Evolutionary conservation across 2,797 vertebrate species (phyloP).

Genomic region (Avahi laniger): DNA sequence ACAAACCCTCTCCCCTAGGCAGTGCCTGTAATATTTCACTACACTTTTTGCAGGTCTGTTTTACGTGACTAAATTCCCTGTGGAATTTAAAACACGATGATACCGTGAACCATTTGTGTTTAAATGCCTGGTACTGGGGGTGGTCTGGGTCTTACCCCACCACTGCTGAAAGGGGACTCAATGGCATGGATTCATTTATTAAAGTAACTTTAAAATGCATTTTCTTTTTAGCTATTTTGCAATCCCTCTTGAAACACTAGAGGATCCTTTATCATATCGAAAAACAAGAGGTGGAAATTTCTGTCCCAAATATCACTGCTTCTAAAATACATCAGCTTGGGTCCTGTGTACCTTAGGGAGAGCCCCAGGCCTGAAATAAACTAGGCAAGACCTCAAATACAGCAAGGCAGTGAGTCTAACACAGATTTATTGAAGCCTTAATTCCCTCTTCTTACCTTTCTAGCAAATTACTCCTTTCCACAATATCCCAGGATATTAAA

Average conservation of each 20-base stretch:
- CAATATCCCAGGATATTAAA: not conserved
- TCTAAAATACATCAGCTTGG: conserved; percentile 47
- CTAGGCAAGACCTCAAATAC: conserved; percentile 58
- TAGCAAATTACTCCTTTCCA: conserved; percentile 43
- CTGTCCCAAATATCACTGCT: conserved; percentile 55
- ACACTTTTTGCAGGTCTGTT: not conserved
- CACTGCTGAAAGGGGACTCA: not conserved
- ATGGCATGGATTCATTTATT: not conserved
- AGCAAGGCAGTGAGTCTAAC: conserved; percentile 38
- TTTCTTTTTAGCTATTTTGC: conserved; percentile 17
- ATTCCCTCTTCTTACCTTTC: conserved; percentile 56
- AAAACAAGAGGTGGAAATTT: conserved; percentile 43
- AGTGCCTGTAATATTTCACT: not conserved
- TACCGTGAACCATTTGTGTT: not conserved
- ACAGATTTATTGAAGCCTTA: conserved; percentile 45
- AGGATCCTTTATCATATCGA: not conserved
- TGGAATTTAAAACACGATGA: not conserved
- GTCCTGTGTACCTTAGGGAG: conserved; percentile 37
- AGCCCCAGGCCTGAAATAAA: conserved; percentile 61
- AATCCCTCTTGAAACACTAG: not conserved
- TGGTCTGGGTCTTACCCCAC: not conserved
- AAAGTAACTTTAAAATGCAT: not conserved
- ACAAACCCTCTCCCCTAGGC: not conserved
- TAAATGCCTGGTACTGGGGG: not conserved
- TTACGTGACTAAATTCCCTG: not conserved